A percentile compares a stretch with the other conserved stretches of the same genome.
These are phyloP conservation scores for Enoplosus armatus DNA, from an alignment of 2,797 vertebrate genomes.

Conservation along the genomic window DNA sequence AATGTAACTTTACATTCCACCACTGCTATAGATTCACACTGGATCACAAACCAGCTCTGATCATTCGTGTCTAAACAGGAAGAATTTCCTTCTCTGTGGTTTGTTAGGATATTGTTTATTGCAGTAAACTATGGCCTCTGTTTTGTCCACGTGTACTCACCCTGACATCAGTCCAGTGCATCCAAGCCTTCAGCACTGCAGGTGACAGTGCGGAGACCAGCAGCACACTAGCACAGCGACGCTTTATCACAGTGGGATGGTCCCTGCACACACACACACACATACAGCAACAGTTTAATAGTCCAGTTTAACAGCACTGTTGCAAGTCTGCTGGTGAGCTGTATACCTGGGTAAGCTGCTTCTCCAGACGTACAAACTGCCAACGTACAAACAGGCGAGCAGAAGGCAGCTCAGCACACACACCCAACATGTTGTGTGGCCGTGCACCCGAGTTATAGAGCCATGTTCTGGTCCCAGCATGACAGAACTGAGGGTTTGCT, in stretches of 20 bases:
- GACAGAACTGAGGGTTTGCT: not conserved
- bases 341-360: slow-evolving; percentile 70
- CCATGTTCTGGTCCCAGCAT: slow-evolving; percentile 32
- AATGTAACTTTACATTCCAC: no score
- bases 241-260: slow-evolving; percentile 87
- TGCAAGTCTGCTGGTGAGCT: not conserved
- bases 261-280: slow-evolving; percentile 49
- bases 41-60: not conserved
- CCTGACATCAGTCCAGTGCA: slow-evolving; percentile 53
- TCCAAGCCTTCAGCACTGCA: slow-evolving; percentile 84
- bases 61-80: not conserved
- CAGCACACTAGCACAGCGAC: slow-evolving; percentile 87
- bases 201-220: slow-evolving; percentile 87
- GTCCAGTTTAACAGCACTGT: not conserved
- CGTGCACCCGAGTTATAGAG: not conserved
- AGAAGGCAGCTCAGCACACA: slow-evolving; percentile 85
- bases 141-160: slow-evolving; percentile 37
- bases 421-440: slow-evolving; percentile 73
- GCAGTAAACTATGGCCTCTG: not conserved
- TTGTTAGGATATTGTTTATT: not conserved
- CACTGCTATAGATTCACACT: not conserved
- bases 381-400: slow-evolving; percentile 87
- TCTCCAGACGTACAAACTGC: slow-evolving; percentile 90
- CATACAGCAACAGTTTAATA: slow-evolving; percentile 69
- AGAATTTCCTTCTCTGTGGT: not conserved